These are phyloP conservation scores for Hassar affinis DNA, from an alignment of 2,113 vertebrate species.

Conservation along the genomic window DNA sequence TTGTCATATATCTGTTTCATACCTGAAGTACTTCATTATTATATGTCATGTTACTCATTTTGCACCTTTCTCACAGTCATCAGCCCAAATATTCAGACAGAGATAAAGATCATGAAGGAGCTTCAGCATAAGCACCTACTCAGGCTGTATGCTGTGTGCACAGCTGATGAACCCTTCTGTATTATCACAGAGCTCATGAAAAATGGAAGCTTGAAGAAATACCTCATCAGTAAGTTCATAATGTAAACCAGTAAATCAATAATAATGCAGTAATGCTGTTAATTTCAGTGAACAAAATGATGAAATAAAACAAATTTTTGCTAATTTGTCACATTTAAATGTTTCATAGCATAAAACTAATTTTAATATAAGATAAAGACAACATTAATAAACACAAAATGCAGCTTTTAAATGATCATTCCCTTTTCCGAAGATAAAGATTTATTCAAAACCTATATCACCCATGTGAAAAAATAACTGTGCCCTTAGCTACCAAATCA, in stretches of 20 bases:
- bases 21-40: background rate
- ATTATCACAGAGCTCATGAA: slow-evolving; percentile 62
- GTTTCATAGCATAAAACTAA: too few species aligned
- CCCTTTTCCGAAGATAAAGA: too few species aligned
- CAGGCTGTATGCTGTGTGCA: slow-evolving; percentile 58
- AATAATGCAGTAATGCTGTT: background rate
- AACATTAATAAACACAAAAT: too few species aligned
- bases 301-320: background rate
- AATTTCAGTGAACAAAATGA: background rate
- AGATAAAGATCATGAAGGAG: slow-evolving; percentile 61
- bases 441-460: too few species aligned
- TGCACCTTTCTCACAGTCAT: slow-evolving; percentile 26
- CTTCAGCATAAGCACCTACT: slow-evolving; percentile 56
- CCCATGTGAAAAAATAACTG: too few species aligned
- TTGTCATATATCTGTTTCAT: background rate
- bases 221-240: slow-evolving; percentile 52
- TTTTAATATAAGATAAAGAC: too few species aligned
- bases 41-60: background rate
- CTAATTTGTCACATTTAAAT: too few species aligned
- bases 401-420: too few species aligned
- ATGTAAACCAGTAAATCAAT: too few species aligned
- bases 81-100: slow-evolving; percentile 46
- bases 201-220: slow-evolving; percentile 57
- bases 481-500: too few species aligned
- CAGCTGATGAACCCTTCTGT: slow-evolving; percentile 51